Percentiles rank a stretch among this genome's conserved stretches.
Conservation (phyloP, 2,888 invertebrate genomes). For the Amblyjoppa proteus region DNA sequence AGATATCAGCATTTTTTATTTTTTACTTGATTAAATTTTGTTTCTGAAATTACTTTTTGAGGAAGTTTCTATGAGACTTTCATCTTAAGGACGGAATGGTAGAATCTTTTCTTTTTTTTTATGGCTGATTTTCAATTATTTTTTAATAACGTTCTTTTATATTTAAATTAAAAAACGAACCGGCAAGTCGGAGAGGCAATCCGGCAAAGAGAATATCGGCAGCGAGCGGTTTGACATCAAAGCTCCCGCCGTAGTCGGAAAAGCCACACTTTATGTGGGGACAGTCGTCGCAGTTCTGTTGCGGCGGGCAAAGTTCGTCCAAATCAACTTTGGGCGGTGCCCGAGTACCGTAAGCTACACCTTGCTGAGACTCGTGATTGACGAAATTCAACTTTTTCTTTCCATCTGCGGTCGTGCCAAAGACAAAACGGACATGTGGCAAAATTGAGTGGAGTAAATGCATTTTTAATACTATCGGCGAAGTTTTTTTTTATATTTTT, state of each 20-base stretch:
- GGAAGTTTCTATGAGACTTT: too few relatives aligned
- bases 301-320: conserved; percentile 88
- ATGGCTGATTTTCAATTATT: background rate
- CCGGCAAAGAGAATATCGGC: conserved; percentile 77
- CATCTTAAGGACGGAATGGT: too few relatives aligned
- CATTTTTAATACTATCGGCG: background rate
- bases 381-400: conserved; percentile 70
- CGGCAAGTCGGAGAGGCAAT: conserved; percentile 77
- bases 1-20: too few relatives aligned
- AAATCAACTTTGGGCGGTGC: conserved; percentile 88
- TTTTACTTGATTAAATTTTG: too few relatives aligned
- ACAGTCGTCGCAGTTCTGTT: conserved; percentile 88
- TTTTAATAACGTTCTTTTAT: background rate
- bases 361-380: conserved; percentile 75
- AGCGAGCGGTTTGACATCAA: conserved; percentile 77
- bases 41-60: too few relatives aligned
- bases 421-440: conserved; percentile 2
- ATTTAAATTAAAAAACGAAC: conserved; percentile 70
- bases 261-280: conserved; percentile 85
- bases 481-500: background rate
- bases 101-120: too few relatives aligned
- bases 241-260: conserved; percentile 77
- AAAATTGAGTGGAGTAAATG: background rate
- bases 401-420: conserved; percentile 69
- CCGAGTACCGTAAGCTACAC: conserved; percentile 87